phyloP scores from a whole-genome alignment of 2,797 vertebrate species.

The Heteromormyrus szaboi region DNA sequence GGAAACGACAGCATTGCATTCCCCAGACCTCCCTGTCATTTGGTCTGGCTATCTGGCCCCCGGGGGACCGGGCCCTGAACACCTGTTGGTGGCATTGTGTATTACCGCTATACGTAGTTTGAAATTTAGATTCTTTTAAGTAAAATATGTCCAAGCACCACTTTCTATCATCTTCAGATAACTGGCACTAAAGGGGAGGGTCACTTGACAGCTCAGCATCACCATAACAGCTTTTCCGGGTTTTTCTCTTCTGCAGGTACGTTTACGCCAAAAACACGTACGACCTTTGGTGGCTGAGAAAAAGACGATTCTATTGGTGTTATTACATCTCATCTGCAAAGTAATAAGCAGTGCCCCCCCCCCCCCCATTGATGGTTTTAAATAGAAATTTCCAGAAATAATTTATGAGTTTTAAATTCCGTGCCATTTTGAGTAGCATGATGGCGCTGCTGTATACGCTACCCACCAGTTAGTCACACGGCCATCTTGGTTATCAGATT shows the following conservation, averaged over 20 bases:
- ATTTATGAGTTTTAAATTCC: not conserved
- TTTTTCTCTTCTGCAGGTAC: not conserved
- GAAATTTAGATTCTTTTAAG: not conserved
- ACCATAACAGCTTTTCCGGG: not conserved
- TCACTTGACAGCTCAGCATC: not conserved
- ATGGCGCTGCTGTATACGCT: not conserved
- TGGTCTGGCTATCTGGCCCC: not conserved
- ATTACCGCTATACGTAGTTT: not conserved
- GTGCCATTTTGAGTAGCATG: not conserved
- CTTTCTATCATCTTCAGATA: not conserved
- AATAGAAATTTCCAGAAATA: not conserved
- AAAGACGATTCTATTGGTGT: not conserved
- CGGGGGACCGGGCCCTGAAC: not conserved
- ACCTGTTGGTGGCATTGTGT: not conserved
- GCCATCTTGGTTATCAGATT: not conserved
- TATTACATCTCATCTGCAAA: not conserved
- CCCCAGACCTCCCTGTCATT: not conserved
- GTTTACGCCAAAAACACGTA: not conserved
- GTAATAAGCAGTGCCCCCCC: not conserved
- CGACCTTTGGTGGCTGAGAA: not conserved
- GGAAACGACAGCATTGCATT: not conserved
- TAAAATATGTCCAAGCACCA: not conserved
- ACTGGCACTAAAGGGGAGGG: not conserved
- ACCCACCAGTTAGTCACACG: not conserved
- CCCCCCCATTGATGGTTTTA: not conserved